Percentiles rank a stretch among this genome's conserved stretches.
Conservation (phyloP, 2,797 vertebrate genomes). For the Sebastes paucispinis region DNA sequence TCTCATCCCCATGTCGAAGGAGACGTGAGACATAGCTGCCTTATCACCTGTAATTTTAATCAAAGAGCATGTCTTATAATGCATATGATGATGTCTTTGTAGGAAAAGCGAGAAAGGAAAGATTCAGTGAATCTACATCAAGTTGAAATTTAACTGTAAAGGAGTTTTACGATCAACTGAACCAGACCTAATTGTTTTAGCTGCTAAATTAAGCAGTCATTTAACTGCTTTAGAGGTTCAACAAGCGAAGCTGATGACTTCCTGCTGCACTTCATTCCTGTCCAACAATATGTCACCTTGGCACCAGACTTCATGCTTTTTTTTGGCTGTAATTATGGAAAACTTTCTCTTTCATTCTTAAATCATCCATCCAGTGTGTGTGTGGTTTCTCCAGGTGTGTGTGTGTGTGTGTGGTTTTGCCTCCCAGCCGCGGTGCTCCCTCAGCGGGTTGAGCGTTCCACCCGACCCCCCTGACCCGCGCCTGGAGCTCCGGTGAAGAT, state of each 20-base stretch:
- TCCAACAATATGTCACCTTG: background rate
- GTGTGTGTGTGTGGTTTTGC: background rate
- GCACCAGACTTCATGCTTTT: background rate
- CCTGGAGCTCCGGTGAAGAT: background rate
- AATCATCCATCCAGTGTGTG: background rate
- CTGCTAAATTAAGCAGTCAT: background rate
- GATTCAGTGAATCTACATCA: no score
- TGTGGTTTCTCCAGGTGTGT: background rate
- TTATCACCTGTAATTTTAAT: no score
- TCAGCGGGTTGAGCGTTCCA: background rate
- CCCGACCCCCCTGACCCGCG: background rate
- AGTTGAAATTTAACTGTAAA: no score
- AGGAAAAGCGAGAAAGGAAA: no score
- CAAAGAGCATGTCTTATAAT: no score
- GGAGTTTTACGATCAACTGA: background rate
- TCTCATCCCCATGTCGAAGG: no score
- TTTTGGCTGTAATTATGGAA: background rate
- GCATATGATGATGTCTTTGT: no score
- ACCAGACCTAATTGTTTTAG: background rate
- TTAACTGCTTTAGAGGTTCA: background rate
- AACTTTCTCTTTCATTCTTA: no score
- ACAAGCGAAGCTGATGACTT: background rate
- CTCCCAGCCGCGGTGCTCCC: background rate
- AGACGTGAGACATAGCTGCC: no score
- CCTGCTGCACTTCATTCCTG: background rate